Percentiles rank a stretch among this genome's conserved stretches.
phyloP scores from a whole-genome alignment of 1,140 invertebrate species.

The Dreissena polymorpha region DNA sequence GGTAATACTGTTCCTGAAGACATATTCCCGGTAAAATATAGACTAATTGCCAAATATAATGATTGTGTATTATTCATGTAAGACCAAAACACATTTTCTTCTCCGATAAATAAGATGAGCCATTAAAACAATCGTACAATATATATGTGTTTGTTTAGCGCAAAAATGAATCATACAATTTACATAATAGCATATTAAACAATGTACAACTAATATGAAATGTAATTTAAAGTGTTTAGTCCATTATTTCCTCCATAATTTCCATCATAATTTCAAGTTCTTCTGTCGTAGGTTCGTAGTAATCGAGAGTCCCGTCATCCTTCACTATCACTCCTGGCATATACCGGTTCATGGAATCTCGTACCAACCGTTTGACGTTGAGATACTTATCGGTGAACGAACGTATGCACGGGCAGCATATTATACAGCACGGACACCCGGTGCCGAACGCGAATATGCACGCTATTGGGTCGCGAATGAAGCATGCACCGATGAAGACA shows the following conservation, averaged over 20 bases:
- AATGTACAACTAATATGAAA: background rate
- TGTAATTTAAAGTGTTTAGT: background rate
- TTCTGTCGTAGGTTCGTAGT: conserved; percentile 39
- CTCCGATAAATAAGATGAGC: too few species aligned
- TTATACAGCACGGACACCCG: conserved; percentile 51
- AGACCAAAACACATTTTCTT: too few species aligned
- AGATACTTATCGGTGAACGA: conserved; percentile 50
- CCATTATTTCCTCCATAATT: conserved; percentile 38
- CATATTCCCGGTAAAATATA: too few species aligned
- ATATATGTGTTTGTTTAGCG: too few species aligned
- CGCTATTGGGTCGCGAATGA: conserved; percentile 38
- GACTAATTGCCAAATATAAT: too few species aligned
- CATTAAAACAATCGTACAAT: too few species aligned
- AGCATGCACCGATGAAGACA: conserved; percentile 39
- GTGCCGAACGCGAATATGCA: conserved; percentile 51
- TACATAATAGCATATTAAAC: background rate
- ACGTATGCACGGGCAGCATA: conserved; percentile 51
- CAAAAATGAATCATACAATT: too few species aligned
- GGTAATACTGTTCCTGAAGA: too few species aligned
- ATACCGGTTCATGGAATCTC: conserved; percentile 49
- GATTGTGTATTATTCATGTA: too few species aligned
- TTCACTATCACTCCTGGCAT: conserved; percentile 52
- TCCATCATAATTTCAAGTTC: conserved; percentile 33
- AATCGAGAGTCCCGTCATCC: conserved; percentile 41
- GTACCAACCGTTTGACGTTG: conserved; percentile 26